Evolutionary conservation across 2,888 invertebrate genomes (phyloP).

Genomic region (Lissocephala sabroskyi): DNA sequence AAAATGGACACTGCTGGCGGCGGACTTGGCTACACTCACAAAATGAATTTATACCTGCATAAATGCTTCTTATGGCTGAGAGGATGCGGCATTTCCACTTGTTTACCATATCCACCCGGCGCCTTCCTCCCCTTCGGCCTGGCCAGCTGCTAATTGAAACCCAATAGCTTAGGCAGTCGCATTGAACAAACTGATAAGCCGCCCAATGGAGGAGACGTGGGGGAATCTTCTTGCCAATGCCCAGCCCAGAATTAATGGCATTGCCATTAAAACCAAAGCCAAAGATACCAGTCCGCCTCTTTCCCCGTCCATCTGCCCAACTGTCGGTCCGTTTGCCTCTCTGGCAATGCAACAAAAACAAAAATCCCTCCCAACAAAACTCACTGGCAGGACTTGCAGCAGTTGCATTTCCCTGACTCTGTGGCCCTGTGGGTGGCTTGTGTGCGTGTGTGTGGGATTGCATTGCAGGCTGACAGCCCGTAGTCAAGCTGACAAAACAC

Average conservation of each 20-base stretch:
- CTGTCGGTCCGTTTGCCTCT: too few relatives aligned
- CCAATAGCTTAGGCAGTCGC: not conserved
- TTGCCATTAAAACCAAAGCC: slow-evolving; percentile 24
- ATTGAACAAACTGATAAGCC: not conserved
- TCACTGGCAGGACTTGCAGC: too few relatives aligned
- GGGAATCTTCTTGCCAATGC: too few relatives aligned
- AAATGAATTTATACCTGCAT: slow-evolving; percentile 3
- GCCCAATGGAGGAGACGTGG: too few relatives aligned
- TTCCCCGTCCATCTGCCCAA: too few relatives aligned
- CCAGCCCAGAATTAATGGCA: slow-evolving; percentile 29
- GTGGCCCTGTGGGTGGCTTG: too few relatives aligned
- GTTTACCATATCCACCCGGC: too few relatives aligned
- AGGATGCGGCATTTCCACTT: not conserved
- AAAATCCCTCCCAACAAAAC: too few relatives aligned
- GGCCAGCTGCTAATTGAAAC: slow-evolving; percentile 3
- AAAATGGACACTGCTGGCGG: slow-evolving; percentile 23
- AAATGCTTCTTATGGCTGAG: not conserved
- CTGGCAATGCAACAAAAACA: too few relatives aligned
- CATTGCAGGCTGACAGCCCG: slow-evolving; percentile 6
- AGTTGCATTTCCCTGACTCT: too few relatives aligned
- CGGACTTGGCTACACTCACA: slow-evolving; percentile 19
- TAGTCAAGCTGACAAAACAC: slow-evolving; percentile 18
- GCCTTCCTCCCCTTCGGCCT: not conserved
- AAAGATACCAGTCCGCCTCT: not conserved
- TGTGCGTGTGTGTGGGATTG: not conserved